Evolutionary conservation across 2,888 invertebrate species (phyloP).

Genomic region (Augiades crinisus): DNA sequence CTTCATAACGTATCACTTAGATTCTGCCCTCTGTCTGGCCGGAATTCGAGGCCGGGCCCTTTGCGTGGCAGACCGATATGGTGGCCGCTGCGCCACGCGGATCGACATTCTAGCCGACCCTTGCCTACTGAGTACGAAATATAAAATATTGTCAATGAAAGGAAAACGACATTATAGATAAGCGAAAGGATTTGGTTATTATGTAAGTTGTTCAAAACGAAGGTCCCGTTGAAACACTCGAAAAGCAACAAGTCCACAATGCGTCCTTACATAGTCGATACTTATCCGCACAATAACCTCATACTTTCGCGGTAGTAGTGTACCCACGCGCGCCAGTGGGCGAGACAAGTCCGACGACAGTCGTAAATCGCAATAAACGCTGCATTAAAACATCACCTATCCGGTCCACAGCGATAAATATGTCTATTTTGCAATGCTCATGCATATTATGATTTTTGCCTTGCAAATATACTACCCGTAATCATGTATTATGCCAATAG

Average conservation of each 20-base stretch:
- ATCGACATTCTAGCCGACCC: no score
- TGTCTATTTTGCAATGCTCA: conserved; percentile 43
- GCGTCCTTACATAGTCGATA: conserved; percentile 21
- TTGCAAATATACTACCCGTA: conserved; percentile 31
- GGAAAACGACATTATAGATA: no score
- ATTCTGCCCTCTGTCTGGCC: no score
- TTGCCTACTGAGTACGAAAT: no score
- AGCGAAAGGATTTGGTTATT: background rate
- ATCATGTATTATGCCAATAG: conserved; percentile 26
- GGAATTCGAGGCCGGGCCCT: no score
- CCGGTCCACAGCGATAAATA: conserved; percentile 47
- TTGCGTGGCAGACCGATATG: no score
- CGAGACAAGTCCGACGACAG: conserved; percentile 48
- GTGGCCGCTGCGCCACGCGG: no score
- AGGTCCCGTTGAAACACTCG: background rate
- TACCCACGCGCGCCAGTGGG: conserved; percentile 48
- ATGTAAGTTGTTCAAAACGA: background rate
- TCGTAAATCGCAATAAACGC: conserved; percentile 63
- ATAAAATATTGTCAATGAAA: no score
- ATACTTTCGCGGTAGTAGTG: conserved; percentile 25
- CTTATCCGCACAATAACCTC: conserved; percentile 26
- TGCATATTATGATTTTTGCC: conserved; percentile 41
- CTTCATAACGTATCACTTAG: no score
- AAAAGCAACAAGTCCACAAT: conserved; percentile 15
- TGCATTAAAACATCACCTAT: conserved; percentile 52